Evolutionary conservation across 1,140 invertebrate species (phyloP), one percentile per base, ranked within the genome.

Genomic region (Hycleus cichorii): DNA sequence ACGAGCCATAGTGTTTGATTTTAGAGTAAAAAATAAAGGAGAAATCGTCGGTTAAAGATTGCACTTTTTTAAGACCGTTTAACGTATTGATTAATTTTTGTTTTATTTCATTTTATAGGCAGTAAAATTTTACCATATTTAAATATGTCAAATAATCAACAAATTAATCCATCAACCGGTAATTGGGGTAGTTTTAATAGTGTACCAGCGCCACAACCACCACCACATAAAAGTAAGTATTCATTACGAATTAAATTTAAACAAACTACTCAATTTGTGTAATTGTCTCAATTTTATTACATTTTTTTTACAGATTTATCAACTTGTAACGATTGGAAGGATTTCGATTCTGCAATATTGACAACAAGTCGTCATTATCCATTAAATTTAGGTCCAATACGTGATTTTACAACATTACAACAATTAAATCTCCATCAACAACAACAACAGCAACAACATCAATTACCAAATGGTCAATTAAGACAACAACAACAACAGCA

Each of bases 301-400:
- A 40, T 32, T 40, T 61, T 57, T 52, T 55, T 11, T 39, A 38
- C 68, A 80, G 77, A 76, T 69, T 72, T 79, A 69, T 63, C 75
- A 70, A 77, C 82, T 72, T 79, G 79, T 74, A 73, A 81, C 59
- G 88, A 91, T 75, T 91, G 89, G 89, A 89, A 89, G 66, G 81
- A 86, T 59, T 81, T 91, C 75, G 90, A 93, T 77, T 90, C 90
- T 54, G 90, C 90, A 52, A 92, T 93, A 66, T 83, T 93, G 67
- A 87, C 86, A 53, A 86, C 86, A 39, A 80, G 80, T 60, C 74
- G 78, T 62, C 80, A 78, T 67, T 76, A 78, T 68, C 74, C 77
- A 65, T 74, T 80, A 53, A 57, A 65, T 55, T 60, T 68, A 51
- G 32, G 57, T n/a, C 61, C 65, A 47, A 44, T 57, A 49, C 54